Percentiles rank a stretch among this genome's conserved stretches.
Conservation (phyloP, 30 jellyfish, hydroid and myxozoan genomes). For the Sanderia malayensis region DNA sequence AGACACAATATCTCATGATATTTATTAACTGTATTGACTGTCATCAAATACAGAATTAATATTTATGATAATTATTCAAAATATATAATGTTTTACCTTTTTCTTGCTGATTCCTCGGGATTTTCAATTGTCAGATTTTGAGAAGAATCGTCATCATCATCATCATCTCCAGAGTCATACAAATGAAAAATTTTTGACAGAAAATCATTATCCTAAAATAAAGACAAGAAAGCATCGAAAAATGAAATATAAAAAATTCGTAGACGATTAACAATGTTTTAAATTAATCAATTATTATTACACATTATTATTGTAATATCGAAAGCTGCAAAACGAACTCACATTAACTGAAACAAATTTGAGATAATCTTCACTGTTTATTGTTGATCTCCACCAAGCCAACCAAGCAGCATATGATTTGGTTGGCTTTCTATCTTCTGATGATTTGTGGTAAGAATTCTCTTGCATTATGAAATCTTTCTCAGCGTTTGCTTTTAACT, state of each 20-base stretch:
- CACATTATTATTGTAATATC: too few species aligned
- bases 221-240: not conserved
- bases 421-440: conserved; percentile 31
- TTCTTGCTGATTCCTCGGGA: conserved; percentile 36
- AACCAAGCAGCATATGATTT: conserved; percentile 82
- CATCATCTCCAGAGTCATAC: conserved; percentile 78
- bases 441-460: not conserved
- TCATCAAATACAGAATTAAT: too few species aligned
- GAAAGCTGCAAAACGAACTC: not conserved
- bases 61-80: too few species aligned
- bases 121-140: conserved; percentile 15
- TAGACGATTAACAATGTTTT: too few species aligned
- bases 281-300: too few species aligned
- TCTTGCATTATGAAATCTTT: conserved; percentile 23
- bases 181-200: conserved; percentile 64
- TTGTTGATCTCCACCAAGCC: conserved; percentile 85
- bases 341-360: conserved; percentile 68
- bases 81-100: too few species aligned
- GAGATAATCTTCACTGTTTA: conserved; percentile 69
- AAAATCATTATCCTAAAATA: conserved; percentile 77
- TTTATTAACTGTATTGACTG: too few species aligned
- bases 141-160: conserved; percentile 33
- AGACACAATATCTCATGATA: too few species aligned
- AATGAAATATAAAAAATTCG: too few species aligned
- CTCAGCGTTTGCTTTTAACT: conserved; percentile 30